Base-by-base conservation (phyloP, 2,797 vertebrate genomes). In the Coilia nasus region DNA sequence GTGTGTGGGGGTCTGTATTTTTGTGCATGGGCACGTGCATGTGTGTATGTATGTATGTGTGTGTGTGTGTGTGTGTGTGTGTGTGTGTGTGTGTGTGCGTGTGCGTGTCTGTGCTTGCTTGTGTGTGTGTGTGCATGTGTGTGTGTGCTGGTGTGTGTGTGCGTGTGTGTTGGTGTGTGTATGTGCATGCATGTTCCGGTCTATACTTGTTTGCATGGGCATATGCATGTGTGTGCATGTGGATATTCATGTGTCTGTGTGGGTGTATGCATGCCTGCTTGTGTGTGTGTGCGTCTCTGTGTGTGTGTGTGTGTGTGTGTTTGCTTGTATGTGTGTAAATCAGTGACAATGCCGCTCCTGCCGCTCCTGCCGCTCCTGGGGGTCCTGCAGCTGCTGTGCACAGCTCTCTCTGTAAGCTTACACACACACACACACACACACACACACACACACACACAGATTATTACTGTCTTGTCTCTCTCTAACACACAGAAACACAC, bases 381-480 rank as follows among this genome's bases (percentile, higher is more conserved):
- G 84, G 47, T 93, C 84, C 90, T 95, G 0, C 91, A 92, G 87
- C 90, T 94, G 54, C 81, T 95, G 59, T 83, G 85, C 47, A 87
- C 93, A 84, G 88, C 85, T 81, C 85, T 92, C 31, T 87, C 88
- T 81, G 95, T 95, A 83, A 96, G 94, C 91, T 81, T 0, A 81
- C 35, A 67, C 23, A 35, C 28, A 71, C 64, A 31, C 25, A 31
- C 64, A 31, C 11, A 71, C 64, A 31, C 64, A 67, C 64, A 67
- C 64, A 67, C 64, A 67, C 64, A 71, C 64, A 71, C 64, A 31
- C 64, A 71, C 64, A 71, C 64, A 71, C 64, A 67, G 23, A 47
- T 14, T 54, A 2, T 54, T 54, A 54, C 50, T 54, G 7, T 54
- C 14, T 9, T 54, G 9, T 54, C 14, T 2, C 14, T 54, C 50